Conservation (phyloP, 2,797 vertebrate genomes). For the Phylloscopus collybita region DNA sequence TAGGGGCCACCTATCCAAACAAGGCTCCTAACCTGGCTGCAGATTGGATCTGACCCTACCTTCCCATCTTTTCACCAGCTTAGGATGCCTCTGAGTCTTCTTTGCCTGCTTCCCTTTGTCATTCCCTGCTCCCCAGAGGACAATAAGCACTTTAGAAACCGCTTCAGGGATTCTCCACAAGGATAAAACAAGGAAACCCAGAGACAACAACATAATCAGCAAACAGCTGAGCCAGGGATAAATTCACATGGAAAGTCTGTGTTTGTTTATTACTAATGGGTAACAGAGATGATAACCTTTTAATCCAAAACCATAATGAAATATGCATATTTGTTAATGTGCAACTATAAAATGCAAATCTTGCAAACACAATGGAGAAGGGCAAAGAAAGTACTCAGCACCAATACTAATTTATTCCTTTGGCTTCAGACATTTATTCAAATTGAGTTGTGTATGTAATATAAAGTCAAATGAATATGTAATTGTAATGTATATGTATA, state of each 20-base stretch:
- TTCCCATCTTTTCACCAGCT: background rate
- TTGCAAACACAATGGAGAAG: conserved; percentile 73
- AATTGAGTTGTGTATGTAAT: conserved; percentile 76
- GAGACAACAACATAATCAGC: conserved; percentile 66
- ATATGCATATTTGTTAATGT: conserved; percentile 78
- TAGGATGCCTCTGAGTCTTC: background rate
- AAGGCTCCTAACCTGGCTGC: background rate
- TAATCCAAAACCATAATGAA: conserved; percentile 77
- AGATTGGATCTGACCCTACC: background rate
- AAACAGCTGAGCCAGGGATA: conserved; percentile 69
- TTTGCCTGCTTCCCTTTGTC: background rate
- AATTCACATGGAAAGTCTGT: conserved; percentile 68
- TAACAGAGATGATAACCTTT: conserved; percentile 77
- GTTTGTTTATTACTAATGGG: conserved; percentile 76
- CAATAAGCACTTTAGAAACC: conserved; percentile 22
- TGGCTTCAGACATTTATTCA: conserved; percentile 75
- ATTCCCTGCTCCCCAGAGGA: conserved; percentile 37
- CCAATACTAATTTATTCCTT: conserved; percentile 73
- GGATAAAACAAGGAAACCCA: conserved; percentile 70
- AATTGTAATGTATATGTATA: conserved; percentile 77
- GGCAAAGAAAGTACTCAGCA: conserved; percentile 62
- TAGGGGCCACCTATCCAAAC: background rate
- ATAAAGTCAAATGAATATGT: conserved; percentile 77
- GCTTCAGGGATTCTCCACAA: conserved; percentile 58
- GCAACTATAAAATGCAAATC: conserved; percentile 75